A percentile compares a stretch with the other conserved stretches of the same genome.
Conservation (phyloP, 2,797 vertebrate species). For the Lagorchestes hirsutus region DNA sequence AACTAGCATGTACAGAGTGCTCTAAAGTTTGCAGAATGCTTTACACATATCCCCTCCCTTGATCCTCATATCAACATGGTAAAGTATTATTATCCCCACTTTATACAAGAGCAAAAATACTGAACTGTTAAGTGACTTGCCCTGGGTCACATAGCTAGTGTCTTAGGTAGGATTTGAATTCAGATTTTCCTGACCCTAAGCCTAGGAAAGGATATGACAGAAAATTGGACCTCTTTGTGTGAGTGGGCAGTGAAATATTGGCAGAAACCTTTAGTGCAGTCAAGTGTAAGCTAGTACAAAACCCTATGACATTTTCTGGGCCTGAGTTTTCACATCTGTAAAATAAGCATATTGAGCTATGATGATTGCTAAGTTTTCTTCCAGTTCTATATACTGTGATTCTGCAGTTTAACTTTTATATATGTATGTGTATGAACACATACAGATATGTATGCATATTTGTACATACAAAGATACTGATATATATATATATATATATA, state of each 20-base stretch:
- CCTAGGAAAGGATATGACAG: background rate
- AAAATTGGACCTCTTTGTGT: background rate
- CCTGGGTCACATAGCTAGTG: background rate
- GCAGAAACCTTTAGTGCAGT: background rate
- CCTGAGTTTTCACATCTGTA: background rate
- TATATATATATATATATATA: background rate
- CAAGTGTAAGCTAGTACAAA: background rate
- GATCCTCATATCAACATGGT: background rate
- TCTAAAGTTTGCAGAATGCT: background rate
- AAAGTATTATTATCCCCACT: background rate
- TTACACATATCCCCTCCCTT: background rate
- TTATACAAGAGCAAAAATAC: background rate
- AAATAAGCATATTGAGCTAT: background rate
- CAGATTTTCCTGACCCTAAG: background rate
- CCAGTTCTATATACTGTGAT: background rate
- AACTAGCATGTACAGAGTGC: background rate
- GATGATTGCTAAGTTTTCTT: background rate
- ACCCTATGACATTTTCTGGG: background rate
- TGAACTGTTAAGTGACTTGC: background rate
- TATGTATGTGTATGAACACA: background rate
- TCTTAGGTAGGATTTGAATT: background rate
- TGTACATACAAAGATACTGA: background rate
- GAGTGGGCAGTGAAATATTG: background rate
- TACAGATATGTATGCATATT: background rate
- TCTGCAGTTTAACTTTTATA: background rate